Conservation (phyloP, 2,113 vertebrate genomes). For the Plecturocebus donacophilus region DNA sequence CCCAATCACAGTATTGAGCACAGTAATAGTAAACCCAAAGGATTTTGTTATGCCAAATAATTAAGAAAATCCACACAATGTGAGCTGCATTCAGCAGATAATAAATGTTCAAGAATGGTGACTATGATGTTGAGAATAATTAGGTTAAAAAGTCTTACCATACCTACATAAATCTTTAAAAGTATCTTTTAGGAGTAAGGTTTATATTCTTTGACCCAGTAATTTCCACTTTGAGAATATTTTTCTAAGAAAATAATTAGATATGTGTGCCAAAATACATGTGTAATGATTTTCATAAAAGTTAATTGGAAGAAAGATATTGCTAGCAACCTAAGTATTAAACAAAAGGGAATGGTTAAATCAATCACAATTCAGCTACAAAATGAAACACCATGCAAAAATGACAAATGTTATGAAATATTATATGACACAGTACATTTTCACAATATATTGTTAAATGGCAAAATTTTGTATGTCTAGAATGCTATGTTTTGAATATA, state of each 20-base stretch:
- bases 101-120: not conserved
- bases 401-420: not conserved
- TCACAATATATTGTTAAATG: not conserved
- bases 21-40: not conserved
- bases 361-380: not conserved
- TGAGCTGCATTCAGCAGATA: not conserved
- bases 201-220: not conserved
- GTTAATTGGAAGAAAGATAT: not conserved
- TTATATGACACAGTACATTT: not conserved
- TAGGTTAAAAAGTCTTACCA: not conserved
- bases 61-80: not conserved
- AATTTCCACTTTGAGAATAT: slow-evolving; percentile 9
- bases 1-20: not conserved
- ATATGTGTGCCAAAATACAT: not conserved
- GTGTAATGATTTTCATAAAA: not conserved
- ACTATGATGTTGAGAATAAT: not conserved
- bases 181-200: not conserved
- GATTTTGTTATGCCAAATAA: not conserved
- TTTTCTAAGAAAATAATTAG: not conserved
- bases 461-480: not conserved
- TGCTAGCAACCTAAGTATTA: not conserved
- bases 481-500: not conserved
- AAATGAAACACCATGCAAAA: not conserved
- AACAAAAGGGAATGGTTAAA: not conserved
- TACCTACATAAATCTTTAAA: not conserved